Evolutionary conservation across 37 sponge, comb jelly and placozoan species (phyloP), one percentile per base, ranked within the genome.

Genomic region (Chondrosia reniformis): DNA sequence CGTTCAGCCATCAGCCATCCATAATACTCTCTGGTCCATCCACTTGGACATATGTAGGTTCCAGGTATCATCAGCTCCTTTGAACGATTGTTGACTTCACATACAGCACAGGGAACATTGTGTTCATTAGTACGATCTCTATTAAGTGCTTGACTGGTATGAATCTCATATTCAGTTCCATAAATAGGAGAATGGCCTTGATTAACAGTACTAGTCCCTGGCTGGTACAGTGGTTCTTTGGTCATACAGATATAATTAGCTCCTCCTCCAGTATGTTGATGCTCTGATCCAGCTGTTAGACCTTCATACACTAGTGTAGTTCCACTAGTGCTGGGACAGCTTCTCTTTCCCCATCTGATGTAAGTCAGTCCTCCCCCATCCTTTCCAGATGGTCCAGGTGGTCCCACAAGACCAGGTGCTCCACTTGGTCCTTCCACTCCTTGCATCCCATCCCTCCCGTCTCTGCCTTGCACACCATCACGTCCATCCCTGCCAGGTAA

Each of bases 61-160:
- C 81, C 86, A 36, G 86, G 86, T 36, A 86, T 76, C 81, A 86
- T 86, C 10, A 80, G 34, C 9, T 46, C 44, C 45, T 76, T 74
- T 49, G 45, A 75, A 30, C 81, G 63, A 24, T 45, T 76, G 12
- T 69, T 27, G 36, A 56, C 81, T 62, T 64, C 75, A 46, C 86
- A 86, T 56, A 86, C 81, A 62, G 81, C 86, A 86, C 86, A 86
- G 10, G 84, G 84, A 39, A 80, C 76, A 76, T 80, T 80, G 43
- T 80, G 67, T 7, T 76, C 9, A 9, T 41, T 19, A 46, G 57
- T 19, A 62, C 31, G 49, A n/a, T n/a, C n/a, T 30, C 61, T 59
- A 33, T 15, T 0, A 36, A 76, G 24, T 55, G 81, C 75, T 17
- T 44, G 42, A 9, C 45, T 17, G 33, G 0, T 44, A 19, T 33